Base-by-base conservation (phyloP, 2,113 vertebrate genomes). In the Montifringilla adamsi region DNA sequence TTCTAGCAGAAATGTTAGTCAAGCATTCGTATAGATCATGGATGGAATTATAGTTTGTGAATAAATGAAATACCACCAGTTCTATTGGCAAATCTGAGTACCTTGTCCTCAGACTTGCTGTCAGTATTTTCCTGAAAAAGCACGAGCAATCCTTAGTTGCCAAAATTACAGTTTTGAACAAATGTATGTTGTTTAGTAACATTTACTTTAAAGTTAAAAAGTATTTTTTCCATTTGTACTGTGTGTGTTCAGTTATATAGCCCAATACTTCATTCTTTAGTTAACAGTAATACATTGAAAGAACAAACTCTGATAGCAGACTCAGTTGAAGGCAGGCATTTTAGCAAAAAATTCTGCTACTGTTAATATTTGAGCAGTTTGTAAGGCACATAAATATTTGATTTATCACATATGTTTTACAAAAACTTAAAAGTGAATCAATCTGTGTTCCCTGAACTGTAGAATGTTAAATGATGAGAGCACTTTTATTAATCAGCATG, bases 101-200 rank as follows among this genome's bases (percentile, higher is more conserved):
- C 62, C 55, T 63, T 41, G 82, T 76, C 74, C 91, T 94, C 82
- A 91, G 94, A 95, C 67, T 93, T 93, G 95, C 87, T 95, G 91
- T 93, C 84, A 28, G 0, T 90, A 70, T 79, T 87, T 91, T 91
- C 73, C 47, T 86, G 79, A 95, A 94, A 90, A 90, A 55, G 55
- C 43, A 47, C 33, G 50, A 79, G 75, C 47, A 95, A 59, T 91
- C 17, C 14, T 59, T 90, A 86, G 64, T 73, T 91, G 39, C 33
- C 75, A 88, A 87, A 95, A 95, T 86, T 85, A 69, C 69, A 63
- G 44, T 76, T 95, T 92, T 75, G 49, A 62, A 73, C 55, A 56
- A 89, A 87, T 53, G 22, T 82, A 33, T 87, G 84, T 91, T 84
- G 49, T 89, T 87, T 56, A 91, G 74, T 91, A 87, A 63, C 12